These are phyloP conservation scores for Garra rufa DNA, from an alignment of 2,113 vertebrate species.

Conservation along the genomic window DNA sequence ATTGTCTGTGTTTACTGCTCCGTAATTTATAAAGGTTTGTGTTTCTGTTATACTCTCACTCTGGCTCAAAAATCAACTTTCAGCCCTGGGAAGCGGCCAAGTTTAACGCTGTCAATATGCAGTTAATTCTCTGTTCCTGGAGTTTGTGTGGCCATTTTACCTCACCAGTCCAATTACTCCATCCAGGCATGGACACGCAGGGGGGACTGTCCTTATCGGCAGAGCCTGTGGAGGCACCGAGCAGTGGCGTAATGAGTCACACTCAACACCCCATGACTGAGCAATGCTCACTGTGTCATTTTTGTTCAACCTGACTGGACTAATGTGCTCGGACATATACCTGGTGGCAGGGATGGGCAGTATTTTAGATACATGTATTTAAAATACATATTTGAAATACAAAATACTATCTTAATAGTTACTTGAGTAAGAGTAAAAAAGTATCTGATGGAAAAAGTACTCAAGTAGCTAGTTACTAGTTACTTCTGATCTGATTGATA, in stretches of 20 bases:
- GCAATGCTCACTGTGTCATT: conserved; percentile 23
- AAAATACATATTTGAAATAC: too few species aligned
- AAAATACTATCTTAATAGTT: too few species aligned
- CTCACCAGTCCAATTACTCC: conserved; percentile 33
- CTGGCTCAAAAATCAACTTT: conserved; percentile 30
- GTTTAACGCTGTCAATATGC: conserved; percentile 36
- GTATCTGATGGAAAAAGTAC: too few species aligned
- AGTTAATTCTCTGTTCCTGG: conserved; percentile 29
- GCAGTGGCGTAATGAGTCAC: conserved; percentile 31
- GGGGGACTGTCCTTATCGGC: conserved; percentile 38
- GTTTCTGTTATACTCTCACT: conserved; percentile 23
- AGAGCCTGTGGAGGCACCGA: conserved; percentile 25
- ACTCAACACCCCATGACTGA: conserved; percentile 17
- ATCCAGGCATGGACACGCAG: conserved; percentile 9
- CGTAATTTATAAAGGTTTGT: not conserved
- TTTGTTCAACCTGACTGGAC: not conserved
- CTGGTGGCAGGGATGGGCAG: too few species aligned
- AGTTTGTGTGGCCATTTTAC: conserved; percentile 12
- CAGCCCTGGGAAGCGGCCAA: conserved; percentile 14
- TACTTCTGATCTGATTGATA: too few species aligned
- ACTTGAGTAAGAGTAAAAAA: too few species aligned
- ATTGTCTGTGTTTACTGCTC: not conserved
- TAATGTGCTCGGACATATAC: conserved; percentile 32
- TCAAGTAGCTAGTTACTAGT: too few species aligned
- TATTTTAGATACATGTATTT: too few species aligned